Percentiles rank a stretch among this genome's conserved stretches.
These are phyloP conservation scores for Australoheros scitulus DNA, from an alignment of 2,113 vertebrate species.

Conservation along the genomic window DNA sequence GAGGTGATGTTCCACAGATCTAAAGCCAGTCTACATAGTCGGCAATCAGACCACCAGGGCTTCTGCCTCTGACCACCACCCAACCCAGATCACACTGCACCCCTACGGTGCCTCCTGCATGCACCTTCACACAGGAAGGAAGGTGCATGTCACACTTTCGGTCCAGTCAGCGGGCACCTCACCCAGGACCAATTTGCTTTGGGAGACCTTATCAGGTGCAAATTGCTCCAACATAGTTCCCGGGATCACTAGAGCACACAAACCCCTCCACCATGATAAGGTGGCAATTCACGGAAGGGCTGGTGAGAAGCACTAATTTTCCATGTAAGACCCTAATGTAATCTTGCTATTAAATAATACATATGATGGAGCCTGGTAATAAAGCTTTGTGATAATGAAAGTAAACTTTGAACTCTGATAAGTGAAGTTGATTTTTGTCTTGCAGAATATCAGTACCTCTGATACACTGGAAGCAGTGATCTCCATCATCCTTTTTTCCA, in stretches of 20 bases:
- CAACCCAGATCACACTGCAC: background rate
- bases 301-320: background rate
- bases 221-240: background rate
- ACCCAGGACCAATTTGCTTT: background rate
- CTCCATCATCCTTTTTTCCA: background rate
- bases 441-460: background rate
- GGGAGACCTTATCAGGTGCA: background rate
- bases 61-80: background rate
- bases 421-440: background rate
- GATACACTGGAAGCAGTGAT: background rate
- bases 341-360: slow-evolving; percentile 27
- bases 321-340: background rate
- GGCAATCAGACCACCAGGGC: background rate
- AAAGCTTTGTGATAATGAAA: slow-evolving; percentile 15
- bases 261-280: background rate
- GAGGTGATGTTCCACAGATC: background rate
- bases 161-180: too few relatives aligned
- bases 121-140: background rate
- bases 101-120: too few relatives aligned
- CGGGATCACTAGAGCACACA: background rate
- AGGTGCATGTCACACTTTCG: background rate
- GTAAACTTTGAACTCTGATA: slow-evolving; percentile 45
- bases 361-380: background rate
- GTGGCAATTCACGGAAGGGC: background rate
- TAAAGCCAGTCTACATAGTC: too few relatives aligned